Percentiles rank a stretch among this genome's conserved stretches.
Conservation (phyloP, 2,888 invertebrate genomes). For the Hecatera dysodea region DNA sequence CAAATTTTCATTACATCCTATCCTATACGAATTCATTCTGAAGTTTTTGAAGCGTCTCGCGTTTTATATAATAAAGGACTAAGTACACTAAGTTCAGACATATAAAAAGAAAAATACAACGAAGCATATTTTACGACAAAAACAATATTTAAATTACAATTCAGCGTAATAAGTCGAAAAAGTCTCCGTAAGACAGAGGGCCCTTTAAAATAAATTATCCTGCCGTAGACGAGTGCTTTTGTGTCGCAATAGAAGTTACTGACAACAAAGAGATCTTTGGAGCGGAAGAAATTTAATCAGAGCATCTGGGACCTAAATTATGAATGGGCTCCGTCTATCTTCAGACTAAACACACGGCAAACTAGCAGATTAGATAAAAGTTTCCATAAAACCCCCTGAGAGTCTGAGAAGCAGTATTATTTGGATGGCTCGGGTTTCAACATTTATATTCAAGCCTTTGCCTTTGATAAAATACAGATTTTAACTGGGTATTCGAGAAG, state of each 20-base stretch:
- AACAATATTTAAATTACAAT: conserved; percentile 67
- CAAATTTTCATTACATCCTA: conserved; percentile 16
- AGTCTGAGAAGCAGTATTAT: conserved; percentile 33
- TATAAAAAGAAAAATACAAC: conserved; percentile 56
- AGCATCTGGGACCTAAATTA: conserved; percentile 76
- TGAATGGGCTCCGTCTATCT: conserved; percentile 68
- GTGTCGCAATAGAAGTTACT: conserved; percentile 76
- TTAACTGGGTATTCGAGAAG: conserved; percentile 72
- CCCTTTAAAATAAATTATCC: conserved; percentile 79
- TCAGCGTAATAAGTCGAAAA: conserved; percentile 67
- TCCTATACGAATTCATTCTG: conserved; percentile 28
- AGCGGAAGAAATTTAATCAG: conserved; percentile 81
- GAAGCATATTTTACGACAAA: conserved; percentile 63
- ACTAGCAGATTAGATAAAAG: conserved; percentile 66
- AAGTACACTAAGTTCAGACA: conserved; percentile 30
- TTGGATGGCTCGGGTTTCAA: conserved; percentile 45
- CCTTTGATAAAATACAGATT: conserved; percentile 61
- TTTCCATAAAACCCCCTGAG: conserved; percentile 37
- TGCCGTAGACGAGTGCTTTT: conserved; percentile 77
- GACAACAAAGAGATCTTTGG: conserved; percentile 77
- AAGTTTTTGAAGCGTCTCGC: conserved; percentile 23
- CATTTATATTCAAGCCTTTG: conserved; percentile 50
- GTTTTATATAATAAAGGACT: conserved; percentile 52
- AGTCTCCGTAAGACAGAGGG: conserved; percentile 70
- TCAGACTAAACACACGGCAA: conserved; percentile 59